These are phyloP conservation scores for Oreochromis niloticus DNA, from an alignment of 2,113 vertebrate species.

Conservation along the genomic window DNA sequence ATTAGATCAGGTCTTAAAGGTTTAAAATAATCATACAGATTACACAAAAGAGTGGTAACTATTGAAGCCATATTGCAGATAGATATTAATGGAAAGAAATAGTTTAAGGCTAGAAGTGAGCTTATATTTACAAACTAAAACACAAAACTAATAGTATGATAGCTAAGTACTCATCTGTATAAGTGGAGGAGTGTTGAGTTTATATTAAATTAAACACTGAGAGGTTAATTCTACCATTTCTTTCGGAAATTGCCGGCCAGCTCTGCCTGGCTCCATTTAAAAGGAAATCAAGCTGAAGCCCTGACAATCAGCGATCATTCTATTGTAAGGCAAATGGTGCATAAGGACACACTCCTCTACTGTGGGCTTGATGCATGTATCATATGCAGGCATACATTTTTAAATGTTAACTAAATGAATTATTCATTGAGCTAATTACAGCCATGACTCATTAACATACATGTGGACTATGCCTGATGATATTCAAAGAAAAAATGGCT, in stretches of 20 bases:
- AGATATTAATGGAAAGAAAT: neutral
- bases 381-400: constrained; percentile 17
- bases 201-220: neutral
- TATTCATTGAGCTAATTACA: constrained; percentile 59
- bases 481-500: constrained; percentile 44
- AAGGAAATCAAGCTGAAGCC: neutral
- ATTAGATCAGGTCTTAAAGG: neutral
- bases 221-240: neutral
- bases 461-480: constrained; percentile 3
- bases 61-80: neutral
- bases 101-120: neutral
- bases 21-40: constrained; percentile 20
- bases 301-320: neutral
- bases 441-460: constrained; percentile 50
- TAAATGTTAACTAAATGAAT: constrained; percentile 37
- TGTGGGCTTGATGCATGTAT: neutral
- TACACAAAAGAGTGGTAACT: neutral
- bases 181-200: neutral
- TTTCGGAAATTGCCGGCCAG: neutral
- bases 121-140: neutral
- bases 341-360: neutral
- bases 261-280: neutral
- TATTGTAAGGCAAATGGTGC: neutral
- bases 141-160: neutral
- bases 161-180: neutral